Percentiles rank a stretch among this genome's conserved stretches.
Conservation (phyloP, 2,888 invertebrate species). For the Caenorhabditis doughertyi region DNA sequence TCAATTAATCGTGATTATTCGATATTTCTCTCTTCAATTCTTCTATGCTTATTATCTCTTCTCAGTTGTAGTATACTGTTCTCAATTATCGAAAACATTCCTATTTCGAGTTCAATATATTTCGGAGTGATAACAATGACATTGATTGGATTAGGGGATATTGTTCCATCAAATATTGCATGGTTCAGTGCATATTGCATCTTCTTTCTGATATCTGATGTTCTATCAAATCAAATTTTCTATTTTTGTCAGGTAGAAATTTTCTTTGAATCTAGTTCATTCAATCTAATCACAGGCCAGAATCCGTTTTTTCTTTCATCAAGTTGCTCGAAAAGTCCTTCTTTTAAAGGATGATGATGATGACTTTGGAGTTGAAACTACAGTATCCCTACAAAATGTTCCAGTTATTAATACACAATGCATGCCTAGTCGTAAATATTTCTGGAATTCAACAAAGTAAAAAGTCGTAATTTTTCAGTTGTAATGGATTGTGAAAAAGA, state of each 20-base stretch:
- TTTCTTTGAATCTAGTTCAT: neutral
- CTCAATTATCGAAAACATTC: slow-evolving; percentile 23
- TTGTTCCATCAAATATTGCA: slow-evolving; percentile 25
- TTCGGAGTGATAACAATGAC: slow-evolving; percentile 55
- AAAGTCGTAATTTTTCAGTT: slow-evolving; percentile 24
- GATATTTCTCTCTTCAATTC: slow-evolving; percentile 36
- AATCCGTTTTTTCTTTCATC: slow-evolving; percentile 25
- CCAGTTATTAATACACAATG: slow-evolving; percentile 56
- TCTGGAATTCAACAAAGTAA: neutral
- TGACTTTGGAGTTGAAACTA: slow-evolving; percentile 14
- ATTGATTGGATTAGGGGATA: slow-evolving; percentile 54
- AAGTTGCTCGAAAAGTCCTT: slow-evolving; percentile 28
- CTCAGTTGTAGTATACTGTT: slow-evolving; percentile 38
- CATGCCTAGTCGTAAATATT: slow-evolving; percentile 50
- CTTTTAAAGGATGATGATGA: slow-evolving; percentile 5
- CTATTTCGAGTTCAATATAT: slow-evolving; percentile 38
- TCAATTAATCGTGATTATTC: slow-evolving; percentile 28
- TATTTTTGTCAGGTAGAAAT: slow-evolving; percentile 43
- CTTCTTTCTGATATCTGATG: slow-evolving; percentile 49
- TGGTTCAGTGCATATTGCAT: slow-evolving; percentile 35
- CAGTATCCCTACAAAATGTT: slow-evolving; percentile 37
- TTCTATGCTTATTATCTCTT: slow-evolving; percentile 27
- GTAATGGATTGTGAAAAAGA: slow-evolving; percentile 49
- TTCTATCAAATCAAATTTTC: slow-evolving; percentile 54
- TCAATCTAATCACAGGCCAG: slow-evolving; percentile 30